Base-by-base conservation (phyloP, 2,888 invertebrate genomes). In the Lagria hirta region DNA sequence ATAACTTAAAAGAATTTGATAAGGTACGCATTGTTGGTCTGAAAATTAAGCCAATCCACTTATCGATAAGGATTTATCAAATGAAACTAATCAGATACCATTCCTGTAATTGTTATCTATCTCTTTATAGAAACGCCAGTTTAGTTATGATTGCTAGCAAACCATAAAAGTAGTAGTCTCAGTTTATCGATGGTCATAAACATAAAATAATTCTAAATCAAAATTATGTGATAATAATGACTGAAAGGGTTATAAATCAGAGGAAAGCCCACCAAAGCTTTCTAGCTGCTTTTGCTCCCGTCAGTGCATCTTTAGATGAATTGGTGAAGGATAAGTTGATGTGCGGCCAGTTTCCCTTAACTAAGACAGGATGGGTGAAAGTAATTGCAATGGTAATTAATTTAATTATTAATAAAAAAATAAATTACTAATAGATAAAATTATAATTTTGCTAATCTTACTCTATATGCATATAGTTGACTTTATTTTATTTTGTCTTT, bases 351-450 rank as follows among this genome's bases (percentile, higher is more conserved):
- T 62, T 61, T 44, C 58, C 55, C 4, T 48, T 52, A 13, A 61
- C 61, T 1, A 53, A 52, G 50, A 58, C 59, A 14, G 62, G 58
- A 26, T 51, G 57, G 33, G 50, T 59, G 10, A 60, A 61, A 52
- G 51, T 59, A 40, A 14, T 54, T 11, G 60, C 57, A 18, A 44
- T 61, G 50, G 62, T 62, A 56, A 53, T 17, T 14, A 23, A 23
- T 23, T 4, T n/a, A 23, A 37, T 17, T 37, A 13, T 27, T 13
- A 10, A 33, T 21, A n/a, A 30, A 17, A 8, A 10, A 10, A 13
- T 18, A 8, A 14, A n/a, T n/a, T n/a, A n/a, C n/a, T n/a, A n/a
- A n/a, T n/a, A n/a, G n/a, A n/a, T n/a, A n/a, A n/a, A n/a, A n/a
- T n/a, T n/a, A n/a, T n/a, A n/a, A n/a, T n/a, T n/a, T n/a, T n/a